A percentile compares a stretch with the other conserved stretches of the same genome.
Conservation (phyloP, 2,797 vertebrate genomes). For the Hylomyscus alleni region DNA sequence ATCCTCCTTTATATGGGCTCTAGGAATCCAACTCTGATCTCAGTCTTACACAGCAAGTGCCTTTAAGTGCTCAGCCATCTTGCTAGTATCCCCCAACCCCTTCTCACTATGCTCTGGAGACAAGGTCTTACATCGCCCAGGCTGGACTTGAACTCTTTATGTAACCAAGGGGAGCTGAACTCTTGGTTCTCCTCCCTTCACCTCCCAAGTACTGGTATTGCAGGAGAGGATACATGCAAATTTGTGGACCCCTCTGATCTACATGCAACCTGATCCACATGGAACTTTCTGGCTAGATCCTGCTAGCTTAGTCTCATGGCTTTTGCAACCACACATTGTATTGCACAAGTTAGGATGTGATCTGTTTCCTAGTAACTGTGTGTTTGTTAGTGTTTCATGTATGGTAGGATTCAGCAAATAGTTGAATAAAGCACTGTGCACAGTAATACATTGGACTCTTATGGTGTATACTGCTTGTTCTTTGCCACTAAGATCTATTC, state of each 20-base stretch:
- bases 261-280: neutral
- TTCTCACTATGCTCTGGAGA: neutral
- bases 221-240: neutral
- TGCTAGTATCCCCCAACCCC: neutral
- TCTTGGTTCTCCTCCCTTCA: neutral
- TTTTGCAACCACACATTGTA: neutral
- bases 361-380: neutral
- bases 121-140: neutral
- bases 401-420: constrained; percentile 28
- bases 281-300: neutral
- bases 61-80: neutral
- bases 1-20: neutral
- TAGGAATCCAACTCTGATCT: neutral
- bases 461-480: neutral
- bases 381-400: constrained; percentile 1
- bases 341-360: neutral
- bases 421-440: constrained; percentile 8
- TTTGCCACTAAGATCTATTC: constrained; percentile 6
- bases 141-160: neutral
- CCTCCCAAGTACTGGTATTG: neutral
- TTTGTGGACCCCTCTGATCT: neutral
- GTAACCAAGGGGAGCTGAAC: neutral
- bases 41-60: neutral
- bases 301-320: neutral
- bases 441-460: neutral